These are phyloP conservation scores for Neopipo cinnamomea DNA, from an alignment of 2,113 vertebrate genomes.

Conservation along the genomic window DNA sequence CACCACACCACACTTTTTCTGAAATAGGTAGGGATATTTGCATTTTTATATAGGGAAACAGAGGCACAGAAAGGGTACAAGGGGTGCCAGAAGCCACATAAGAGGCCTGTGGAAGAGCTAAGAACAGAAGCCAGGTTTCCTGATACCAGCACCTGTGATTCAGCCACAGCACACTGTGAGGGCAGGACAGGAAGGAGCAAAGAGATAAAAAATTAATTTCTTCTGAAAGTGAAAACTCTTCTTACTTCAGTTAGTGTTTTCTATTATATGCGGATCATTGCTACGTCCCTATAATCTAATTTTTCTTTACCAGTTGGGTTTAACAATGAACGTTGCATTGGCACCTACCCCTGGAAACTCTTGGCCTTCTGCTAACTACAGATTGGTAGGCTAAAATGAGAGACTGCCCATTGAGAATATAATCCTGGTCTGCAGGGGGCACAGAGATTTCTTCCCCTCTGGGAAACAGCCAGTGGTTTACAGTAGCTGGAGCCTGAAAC, in stretches of 20 bases:
- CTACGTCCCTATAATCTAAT: not conserved
- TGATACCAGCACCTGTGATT: slow-evolving; percentile 8
- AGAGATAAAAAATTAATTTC: not conserved
- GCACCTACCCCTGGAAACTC: not conserved
- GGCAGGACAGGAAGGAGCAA: not conserved
- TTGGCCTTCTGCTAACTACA: not conserved
- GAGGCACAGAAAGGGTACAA: not conserved
- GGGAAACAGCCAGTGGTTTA: not conserved
- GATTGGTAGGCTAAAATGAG: not conserved
- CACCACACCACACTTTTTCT: slow-evolving; percentile 14
- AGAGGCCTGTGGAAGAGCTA: not conserved
- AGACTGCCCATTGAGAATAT: slow-evolving; percentile 8
- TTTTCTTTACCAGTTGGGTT: not conserved
- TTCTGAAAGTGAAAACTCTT: slow-evolving; percentile 12
- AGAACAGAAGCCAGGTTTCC: slow-evolving; percentile 13
- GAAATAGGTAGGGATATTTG: slow-evolving; percentile 47
- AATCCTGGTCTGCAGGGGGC: slow-evolving; percentile 28
- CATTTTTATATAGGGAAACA: slow-evolving; percentile 40
- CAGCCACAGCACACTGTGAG: not conserved
- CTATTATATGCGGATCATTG: not conserved
- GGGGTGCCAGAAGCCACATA: not conserved
- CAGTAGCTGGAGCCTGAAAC: not conserved
- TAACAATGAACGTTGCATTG: not conserved
- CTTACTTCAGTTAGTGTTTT: not conserved
- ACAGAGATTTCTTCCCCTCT: slow-evolving; percentile 25